Evolutionary conservation across 2,888 invertebrate genomes (phyloP), one percentile per base, ranked within the genome.

Genomic region (Drosophila quinaria): DNA sequence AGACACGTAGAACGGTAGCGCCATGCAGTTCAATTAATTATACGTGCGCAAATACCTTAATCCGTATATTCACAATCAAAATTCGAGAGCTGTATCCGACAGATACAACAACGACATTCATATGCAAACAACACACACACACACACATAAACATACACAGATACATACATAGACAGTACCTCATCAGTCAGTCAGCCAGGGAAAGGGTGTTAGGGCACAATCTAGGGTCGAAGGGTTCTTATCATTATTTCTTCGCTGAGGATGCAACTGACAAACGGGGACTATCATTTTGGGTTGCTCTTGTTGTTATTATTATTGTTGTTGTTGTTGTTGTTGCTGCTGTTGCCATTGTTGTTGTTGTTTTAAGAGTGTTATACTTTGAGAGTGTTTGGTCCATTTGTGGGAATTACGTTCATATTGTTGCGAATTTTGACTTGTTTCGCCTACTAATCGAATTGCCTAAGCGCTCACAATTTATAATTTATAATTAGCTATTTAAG

Each of bases 21-120:
- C 47, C 65, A 68, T 79, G 81, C 77, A 75, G 85, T 78, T 80
- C 82, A 90, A 90, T 90, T 90, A 91, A 91, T 90, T 91, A 90
- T 90, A 89, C 83, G 85, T 89, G 85, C 78, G 85, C 85, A 90
- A 89, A 88, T 89, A 82, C 83, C 78, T 78, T 81, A 90, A 88
- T 91, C 87, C 89, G 75, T 74, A 74, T 80, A 86, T 87, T 86
- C 89, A 80, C 81, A 88, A 81, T 80, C 87, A 87, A 86, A 87
- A 78, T 87, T 85, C 80, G 75, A 84, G 86, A 84, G 81, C 65
- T 62, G 80, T 60, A 62, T 59, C 66, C 54, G 69, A 74, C 63
- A 86, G 88, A 78, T 86, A 77, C 87, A 74, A 72, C 81, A 82
- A 74, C 65, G 61, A 29, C 81, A 81, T 76, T 74, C 71, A 84